Base-by-base conservation (phyloP, 1,140 invertebrate genomes). In the Agrypnia vestita region DNA sequence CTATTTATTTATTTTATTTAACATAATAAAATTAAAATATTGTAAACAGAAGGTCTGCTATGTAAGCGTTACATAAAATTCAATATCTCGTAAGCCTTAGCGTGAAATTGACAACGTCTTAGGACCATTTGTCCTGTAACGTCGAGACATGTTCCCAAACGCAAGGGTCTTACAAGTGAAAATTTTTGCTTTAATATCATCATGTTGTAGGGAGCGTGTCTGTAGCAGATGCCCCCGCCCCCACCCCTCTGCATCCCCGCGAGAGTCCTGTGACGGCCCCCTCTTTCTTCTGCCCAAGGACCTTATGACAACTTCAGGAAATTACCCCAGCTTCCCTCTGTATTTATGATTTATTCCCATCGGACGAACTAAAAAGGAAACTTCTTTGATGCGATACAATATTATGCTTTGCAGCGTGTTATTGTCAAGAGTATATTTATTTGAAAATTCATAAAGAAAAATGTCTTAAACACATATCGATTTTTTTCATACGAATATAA, bases 101-200 rank as follows among this genome's bases (percentile, higher is more conserved):
- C 61, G 61, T 21, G 35, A 64, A 64, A 64, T 64, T 64, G 61
- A 64, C 25, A 64, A 64, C 59, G 61, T 64, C 61, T 64, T 64
- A 9, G 25, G 61, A 64, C 61, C 25, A 64, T 64, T 64, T 64
- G 61, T 64, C 61, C 61, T 35, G 0, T 35, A 64, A 13, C 10
- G 61, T 25, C 19, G 35, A 64, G 61, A 44, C 61, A 64, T 64
- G 61, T 64, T 64, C 35, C 25, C 61, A 9, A 64, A 25, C 25
- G 13, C 49, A 51, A 64, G 61, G 61, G 61, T 13, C 61, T 64
- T 25, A 64, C 61, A 64, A 64, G 61, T 64, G 61, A 64, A 64
- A 64, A 64, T 64, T 64, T 64, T 64, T 64, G 61, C 61, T 64
- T 64, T 64, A 64, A 64, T 64, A 64, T 64, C 61, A 64, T 64